Evolutionary conservation across 2,113 vertebrate genomes (phyloP).

Genomic region (Equus quagga): DNA sequence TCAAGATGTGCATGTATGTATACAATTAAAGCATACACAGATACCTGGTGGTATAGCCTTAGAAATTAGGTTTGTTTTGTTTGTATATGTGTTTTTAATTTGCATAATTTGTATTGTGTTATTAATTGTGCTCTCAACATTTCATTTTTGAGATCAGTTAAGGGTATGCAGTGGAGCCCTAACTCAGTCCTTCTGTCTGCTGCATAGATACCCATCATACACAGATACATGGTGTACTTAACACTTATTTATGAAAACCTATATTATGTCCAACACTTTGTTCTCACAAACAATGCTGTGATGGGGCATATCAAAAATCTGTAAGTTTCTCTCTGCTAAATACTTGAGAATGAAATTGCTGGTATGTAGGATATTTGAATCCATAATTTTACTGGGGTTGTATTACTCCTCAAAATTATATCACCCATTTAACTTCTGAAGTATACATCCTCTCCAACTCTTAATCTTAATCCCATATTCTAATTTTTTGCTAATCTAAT

Average conservation of each 20-base stretch:
- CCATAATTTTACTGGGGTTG: background rate
- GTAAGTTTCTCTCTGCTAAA: background rate
- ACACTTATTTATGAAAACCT: background rate
- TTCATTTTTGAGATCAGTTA: background rate
- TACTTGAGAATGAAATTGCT: background rate
- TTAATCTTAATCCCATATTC: background rate
- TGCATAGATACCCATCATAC: background rate
- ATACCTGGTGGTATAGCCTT: background rate
- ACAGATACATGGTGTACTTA: background rate
- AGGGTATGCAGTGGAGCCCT: background rate
- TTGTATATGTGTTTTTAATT: background rate
- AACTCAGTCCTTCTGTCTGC: background rate
- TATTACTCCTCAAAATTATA: background rate
- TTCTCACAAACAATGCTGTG: background rate
- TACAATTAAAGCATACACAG: background rate
- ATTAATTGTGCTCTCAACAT: background rate
- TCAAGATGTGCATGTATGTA: background rate
- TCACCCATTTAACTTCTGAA: background rate
- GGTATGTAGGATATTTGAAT: background rate
- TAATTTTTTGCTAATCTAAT: background rate
- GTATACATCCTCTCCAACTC: background rate
- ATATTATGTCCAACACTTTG: background rate
- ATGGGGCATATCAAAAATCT: background rate
- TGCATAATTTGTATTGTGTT: background rate
- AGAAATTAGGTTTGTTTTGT: background rate